These are phyloP conservation scores for Cheirogaleus major DNA, from an alignment of 2,797 vertebrate species.

Conservation along the genomic window DNA sequence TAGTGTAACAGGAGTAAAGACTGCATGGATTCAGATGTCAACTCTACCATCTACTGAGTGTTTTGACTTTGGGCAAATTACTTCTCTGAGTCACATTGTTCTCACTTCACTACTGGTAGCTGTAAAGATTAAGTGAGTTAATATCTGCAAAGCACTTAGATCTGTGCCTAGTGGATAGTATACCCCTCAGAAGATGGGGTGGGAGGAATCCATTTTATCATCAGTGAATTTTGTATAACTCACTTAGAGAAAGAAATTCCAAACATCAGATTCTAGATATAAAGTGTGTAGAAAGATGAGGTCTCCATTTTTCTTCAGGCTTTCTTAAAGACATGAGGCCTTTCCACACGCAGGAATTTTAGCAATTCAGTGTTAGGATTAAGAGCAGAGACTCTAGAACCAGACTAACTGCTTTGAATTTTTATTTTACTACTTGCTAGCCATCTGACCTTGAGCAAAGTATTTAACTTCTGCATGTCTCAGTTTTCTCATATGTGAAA, in stretches of 20 bases:
- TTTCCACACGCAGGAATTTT: not conserved
- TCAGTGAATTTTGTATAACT: conserved; percentile 15
- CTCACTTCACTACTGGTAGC: not conserved
- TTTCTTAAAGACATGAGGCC: not conserved
- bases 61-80: not conserved
- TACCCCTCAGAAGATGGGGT: not conserved
- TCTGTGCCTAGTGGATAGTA: not conserved
- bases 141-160: not conserved
- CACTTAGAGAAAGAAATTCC: not conserved
- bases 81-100: not conserved
- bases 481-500: conserved; percentile 25
- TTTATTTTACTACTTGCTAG: not conserved
- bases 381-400: not conserved
- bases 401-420: not conserved
- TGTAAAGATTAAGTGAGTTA: conserved; percentile 15
- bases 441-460: not conserved
- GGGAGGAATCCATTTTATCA: not conserved
- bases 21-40: not conserved
- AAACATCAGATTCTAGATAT: conserved; percentile 1
- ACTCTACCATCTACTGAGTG: not conserved
- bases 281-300: not conserved
- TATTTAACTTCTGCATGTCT: not conserved
- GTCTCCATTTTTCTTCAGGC: not conserved
- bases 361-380: not conserved
- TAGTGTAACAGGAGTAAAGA: not conserved